Evolutionary conservation across 2,113 vertebrate species (phyloP).

Genomic region (Trogon melanurus): DNA sequence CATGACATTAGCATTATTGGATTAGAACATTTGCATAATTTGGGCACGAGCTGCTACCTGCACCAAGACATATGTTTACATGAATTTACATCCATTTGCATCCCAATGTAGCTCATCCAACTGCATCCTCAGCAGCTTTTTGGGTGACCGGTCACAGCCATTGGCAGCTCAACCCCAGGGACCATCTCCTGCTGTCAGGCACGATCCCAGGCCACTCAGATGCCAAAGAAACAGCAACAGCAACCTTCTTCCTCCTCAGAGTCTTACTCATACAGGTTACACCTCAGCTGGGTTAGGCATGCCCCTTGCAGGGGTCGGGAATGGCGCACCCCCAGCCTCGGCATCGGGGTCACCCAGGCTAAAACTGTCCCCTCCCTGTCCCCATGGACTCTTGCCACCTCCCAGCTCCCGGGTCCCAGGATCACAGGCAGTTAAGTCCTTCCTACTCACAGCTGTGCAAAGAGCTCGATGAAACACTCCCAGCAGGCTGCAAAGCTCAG

Average conservation of each 20-base stretch:
- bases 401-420: not conserved
- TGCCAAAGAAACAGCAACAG: not conserved
- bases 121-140: not conserved
- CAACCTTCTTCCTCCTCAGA: not conserved
- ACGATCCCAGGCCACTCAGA: not conserved
- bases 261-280: not conserved
- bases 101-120: not conserved
- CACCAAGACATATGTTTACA: constrained; percentile 18
- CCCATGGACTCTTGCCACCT: fast-evolving
- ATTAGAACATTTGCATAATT: constrained; percentile 62
- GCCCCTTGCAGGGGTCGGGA: not conserved
- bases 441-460: not conserved
- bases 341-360: not conserved
- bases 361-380: not conserved
- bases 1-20: constrained; percentile 56
- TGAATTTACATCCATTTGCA: constrained; percentile 61
- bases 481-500: not conserved
- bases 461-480: not conserved
- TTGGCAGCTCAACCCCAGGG: not conserved
- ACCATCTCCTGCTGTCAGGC: not conserved
- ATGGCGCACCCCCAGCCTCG: not conserved
- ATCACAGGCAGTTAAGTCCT: not conserved
- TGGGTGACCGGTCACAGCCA: not conserved
- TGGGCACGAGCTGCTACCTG: constrained; percentile 52
- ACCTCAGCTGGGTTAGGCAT: not conserved